Evolutionary conservation across 2,113 vertebrate species (phyloP).

Genomic region (Equus quagga): DNA sequence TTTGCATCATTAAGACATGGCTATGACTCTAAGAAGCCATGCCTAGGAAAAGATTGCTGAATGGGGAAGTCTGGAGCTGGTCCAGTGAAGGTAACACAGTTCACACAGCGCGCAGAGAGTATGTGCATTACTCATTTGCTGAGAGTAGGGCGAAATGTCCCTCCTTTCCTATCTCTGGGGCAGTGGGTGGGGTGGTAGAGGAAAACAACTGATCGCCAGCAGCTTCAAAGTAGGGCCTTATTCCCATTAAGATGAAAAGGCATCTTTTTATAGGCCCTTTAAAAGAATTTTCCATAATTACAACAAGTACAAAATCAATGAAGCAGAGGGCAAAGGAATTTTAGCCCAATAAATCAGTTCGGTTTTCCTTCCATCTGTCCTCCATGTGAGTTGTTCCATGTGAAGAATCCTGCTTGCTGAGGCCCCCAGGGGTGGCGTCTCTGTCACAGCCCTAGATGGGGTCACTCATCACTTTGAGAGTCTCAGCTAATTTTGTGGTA

Average conservation of each 20-base stretch:
- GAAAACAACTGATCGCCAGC: not conserved
- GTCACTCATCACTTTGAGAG: conserved; percentile 74
- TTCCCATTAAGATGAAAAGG: conserved; percentile 59
- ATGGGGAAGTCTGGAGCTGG: not conserved
- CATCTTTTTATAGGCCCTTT: conserved; percentile 62
- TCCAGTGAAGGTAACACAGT: not conserved
- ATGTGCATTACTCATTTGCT: not conserved
- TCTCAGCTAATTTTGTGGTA: conserved; percentile 79
- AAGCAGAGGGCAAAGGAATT: conserved; percentile 75
- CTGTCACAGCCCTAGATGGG: conserved; percentile 67
- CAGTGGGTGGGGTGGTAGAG: conserved; percentile 39
- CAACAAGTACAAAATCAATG: conserved; percentile 73
- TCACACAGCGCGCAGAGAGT: accelerated
- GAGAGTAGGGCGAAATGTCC: conserved; percentile 28
- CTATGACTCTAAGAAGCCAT: not conserved
- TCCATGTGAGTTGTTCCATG: conserved; percentile 73
- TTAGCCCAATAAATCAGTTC: conserved; percentile 69
- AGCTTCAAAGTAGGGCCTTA: conserved; percentile 46
- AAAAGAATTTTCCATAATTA: conserved; percentile 57
- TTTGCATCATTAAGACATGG: not conserved
- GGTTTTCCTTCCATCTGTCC: conserved; percentile 80
- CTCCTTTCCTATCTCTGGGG: conserved; percentile 28
- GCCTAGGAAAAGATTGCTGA: not conserved
- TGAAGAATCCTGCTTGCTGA: conserved; percentile 74
- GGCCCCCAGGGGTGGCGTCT: conserved; percentile 75